Conservation (phyloP, 2,888 invertebrate genomes). For the Matsumyia berberina region DNA sequence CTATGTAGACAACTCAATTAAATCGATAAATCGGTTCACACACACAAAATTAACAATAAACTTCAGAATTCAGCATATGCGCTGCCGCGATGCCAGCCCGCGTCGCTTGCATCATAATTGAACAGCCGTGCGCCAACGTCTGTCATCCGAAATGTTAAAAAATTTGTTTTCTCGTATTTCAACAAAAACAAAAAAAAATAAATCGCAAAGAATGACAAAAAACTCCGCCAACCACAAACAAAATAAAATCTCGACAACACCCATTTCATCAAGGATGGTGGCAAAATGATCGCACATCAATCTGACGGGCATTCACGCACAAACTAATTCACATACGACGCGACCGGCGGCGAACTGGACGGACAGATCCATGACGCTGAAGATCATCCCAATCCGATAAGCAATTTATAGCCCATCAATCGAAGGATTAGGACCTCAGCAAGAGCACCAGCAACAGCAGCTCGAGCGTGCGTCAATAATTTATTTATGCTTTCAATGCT, state of each 20-base stretch:
- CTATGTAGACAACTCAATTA: conserved; percentile 26
- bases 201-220: background rate
- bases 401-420: conserved; percentile 64
- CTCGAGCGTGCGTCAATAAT: conserved; percentile 44
- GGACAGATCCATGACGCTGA: conserved; percentile 39
- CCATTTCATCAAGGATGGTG: conserved; percentile 57
- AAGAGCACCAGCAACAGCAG: conserved; percentile 19
- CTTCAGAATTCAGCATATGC: background rate
- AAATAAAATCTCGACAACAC: conserved; percentile 12
- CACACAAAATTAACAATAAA: background rate
- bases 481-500: conserved; percentile 34
- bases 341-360: conserved; percentile 1
- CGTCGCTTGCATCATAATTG: conserved; percentile 28
- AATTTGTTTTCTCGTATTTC: conserved; percentile 5
- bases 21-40: conserved; percentile 38
- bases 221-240: background rate
- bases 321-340: conserved; percentile 15
- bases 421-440: conserved; percentile 45
- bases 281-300: conserved; percentile 50
- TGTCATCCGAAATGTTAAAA: conserved; percentile 24
- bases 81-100: too few relatives aligned
- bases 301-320: conserved; percentile 34
- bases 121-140: conserved; percentile 14
- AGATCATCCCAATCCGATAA: conserved; percentile 58
- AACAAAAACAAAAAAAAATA: background rate